phyloP scores from a whole-genome alignment of 2,113 vertebrate genomes.

The Sylvilagus bachmani region DNA sequence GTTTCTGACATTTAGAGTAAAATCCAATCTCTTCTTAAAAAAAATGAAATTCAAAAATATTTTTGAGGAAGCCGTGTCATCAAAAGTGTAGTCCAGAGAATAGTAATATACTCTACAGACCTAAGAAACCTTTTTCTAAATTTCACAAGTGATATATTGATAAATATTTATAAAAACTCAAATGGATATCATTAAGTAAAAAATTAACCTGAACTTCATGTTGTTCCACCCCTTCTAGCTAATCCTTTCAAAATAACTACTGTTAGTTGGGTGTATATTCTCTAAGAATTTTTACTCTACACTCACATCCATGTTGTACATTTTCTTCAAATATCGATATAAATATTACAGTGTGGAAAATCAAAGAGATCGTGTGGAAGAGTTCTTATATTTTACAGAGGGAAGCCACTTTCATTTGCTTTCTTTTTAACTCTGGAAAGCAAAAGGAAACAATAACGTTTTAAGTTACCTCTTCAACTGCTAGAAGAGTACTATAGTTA shows the following conservation, averaged over 20 bases:
- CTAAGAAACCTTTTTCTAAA: not conserved
- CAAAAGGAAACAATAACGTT: not conserved
- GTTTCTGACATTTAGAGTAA: not conserved
- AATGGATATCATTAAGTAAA: not conserved
- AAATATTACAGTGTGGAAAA: not conserved
- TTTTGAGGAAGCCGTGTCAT: not conserved
- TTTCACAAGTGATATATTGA: not conserved
- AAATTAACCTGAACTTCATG: not conserved
- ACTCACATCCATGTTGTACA: not conserved
- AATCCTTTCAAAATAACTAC: not conserved
- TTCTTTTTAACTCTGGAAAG: slow-evolving; percentile 13
- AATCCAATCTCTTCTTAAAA: not conserved
- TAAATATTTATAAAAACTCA: not conserved
- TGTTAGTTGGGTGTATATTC: not conserved
- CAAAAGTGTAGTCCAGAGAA: not conserved
- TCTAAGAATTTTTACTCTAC: not conserved
- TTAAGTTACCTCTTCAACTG: not conserved
- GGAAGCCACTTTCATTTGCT: too few relatives aligned
- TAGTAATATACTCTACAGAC: not conserved
- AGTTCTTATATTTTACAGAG: not conserved
- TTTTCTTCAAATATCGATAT: not conserved
- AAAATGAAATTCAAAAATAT: not conserved
- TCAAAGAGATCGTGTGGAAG: too few relatives aligned
- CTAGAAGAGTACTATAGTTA: not conserved
- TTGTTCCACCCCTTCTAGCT: not conserved